Percentiles rank a stretch among this genome's conserved stretches.
These are phyloP conservation scores for Acrocephalus scirpaceus DNA, from an alignment of 2,797 vertebrate genomes.

Conservation along the genomic window DNA sequence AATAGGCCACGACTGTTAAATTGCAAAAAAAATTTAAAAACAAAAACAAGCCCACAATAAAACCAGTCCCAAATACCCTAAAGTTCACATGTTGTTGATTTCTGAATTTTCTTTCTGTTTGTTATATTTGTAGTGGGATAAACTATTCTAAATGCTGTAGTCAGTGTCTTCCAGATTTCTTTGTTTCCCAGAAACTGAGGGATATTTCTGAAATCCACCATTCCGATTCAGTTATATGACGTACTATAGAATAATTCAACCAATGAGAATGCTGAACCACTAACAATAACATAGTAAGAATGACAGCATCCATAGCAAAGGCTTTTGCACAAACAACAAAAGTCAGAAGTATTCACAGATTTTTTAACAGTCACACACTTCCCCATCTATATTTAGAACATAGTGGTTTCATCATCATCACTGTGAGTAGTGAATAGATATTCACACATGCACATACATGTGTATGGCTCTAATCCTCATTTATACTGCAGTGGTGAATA, in stretches of 20 bases:
- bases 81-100: not conserved
- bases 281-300: not conserved
- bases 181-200: not conserved
- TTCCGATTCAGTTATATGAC: not conserved
- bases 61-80: not conserved
- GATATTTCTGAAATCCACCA: conserved; percentile 4
- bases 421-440: not conserved
- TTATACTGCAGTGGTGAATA: not conserved
- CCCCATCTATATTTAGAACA: not conserved
- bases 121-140: not conserved
- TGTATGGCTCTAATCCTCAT: not conserved
- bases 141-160: not conserved
- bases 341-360: not conserved
- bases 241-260: not conserved
- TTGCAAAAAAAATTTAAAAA: not conserved
- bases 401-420: not conserved
- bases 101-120: not conserved
- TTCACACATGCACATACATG: not conserved
- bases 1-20: not conserved
- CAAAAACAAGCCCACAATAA: not conserved
- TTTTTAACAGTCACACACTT: not conserved
- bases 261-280: not conserved
- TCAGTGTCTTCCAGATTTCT: not conserved
- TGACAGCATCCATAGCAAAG: not conserved
- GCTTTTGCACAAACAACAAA: not conserved